phyloP scores from a whole-genome alignment of 2,888 invertebrate genomes.

The Mesoligia furuncula region DNA sequence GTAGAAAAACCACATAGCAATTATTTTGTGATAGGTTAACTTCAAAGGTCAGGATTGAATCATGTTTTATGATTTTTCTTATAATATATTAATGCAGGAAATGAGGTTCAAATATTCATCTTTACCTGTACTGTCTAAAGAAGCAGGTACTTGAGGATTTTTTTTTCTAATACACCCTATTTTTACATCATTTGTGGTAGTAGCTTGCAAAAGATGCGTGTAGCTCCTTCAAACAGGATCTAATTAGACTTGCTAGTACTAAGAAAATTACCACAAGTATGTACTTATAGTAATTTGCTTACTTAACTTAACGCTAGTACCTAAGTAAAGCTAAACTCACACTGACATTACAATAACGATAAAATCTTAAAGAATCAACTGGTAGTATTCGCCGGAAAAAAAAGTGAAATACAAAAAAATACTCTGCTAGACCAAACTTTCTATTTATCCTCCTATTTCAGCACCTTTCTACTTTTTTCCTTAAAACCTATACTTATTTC shows the following conservation, averaged over 20 bases:
- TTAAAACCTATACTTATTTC: no score
- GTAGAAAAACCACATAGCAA: conserved; percentile 57
- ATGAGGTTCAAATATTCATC: not conserved
- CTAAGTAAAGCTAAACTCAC: not conserved
- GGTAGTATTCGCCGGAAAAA: no score
- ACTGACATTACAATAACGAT: not conserved
- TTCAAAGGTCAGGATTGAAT: conserved; percentile 50
- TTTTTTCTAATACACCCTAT: conserved; percentile 12
- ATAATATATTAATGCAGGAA: not conserved
- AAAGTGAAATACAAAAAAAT: no score
- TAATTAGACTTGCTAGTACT: conserved; percentile 33
- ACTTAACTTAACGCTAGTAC: not conserved
- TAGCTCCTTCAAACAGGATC: conserved; percentile 26
- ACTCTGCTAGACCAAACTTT: no score
- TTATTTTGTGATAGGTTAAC: conserved; percentile 40
- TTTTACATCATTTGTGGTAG: not conserved
- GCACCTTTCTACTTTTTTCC: no score
- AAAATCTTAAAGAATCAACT: no score
- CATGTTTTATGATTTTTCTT: conserved; percentile 3
- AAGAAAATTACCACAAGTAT: conserved; percentile 16
- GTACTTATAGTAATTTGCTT: conserved; percentile 39
- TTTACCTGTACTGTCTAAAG: conserved; percentile 21
- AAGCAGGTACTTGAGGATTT: conserved; percentile 37
- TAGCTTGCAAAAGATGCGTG: conserved; percentile 27
- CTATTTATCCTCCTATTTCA: no score